Evolutionary conservation across 2,113 vertebrate species (phyloP).

Genomic region (Amphiprion percula): DNA sequence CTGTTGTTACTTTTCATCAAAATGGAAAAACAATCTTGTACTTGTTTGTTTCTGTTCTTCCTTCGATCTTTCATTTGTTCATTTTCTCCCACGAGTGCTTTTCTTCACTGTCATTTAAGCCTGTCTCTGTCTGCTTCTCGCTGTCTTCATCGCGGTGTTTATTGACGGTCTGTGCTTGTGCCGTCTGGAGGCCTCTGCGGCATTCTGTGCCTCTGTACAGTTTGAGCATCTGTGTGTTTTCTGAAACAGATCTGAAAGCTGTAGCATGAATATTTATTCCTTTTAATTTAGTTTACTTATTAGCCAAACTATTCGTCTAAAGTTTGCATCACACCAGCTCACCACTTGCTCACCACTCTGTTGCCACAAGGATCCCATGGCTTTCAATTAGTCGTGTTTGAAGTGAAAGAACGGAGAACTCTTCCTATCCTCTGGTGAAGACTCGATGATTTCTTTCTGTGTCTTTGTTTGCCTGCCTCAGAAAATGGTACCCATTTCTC

Average conservation of each 20-base stretch:
- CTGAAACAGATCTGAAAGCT: constrained; percentile 1
- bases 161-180: too few relatives aligned
- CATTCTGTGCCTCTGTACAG: not conserved
- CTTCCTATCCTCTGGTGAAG: constrained; percentile 23
- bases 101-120: not conserved
- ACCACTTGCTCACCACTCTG: constrained; percentile 9
- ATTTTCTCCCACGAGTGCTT: constrained; percentile 6
- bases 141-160: constrained; percentile 1
- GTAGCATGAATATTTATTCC: not conserved
- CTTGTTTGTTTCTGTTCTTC: constrained; percentile 31
- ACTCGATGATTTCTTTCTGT: constrained; percentile 1
- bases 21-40: constrained; percentile 9
- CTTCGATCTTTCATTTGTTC: constrained; percentile 17
- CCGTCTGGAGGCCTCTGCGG: not conserved
- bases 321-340: constrained; percentile 1
- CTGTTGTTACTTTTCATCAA: not conserved
- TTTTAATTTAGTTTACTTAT: constrained; percentile 6
- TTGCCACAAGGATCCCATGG: constrained; percentile 1
- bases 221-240: constrained; percentile 15
- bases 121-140: not conserved
- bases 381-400: constrained; percentile 40
- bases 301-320: not conserved
- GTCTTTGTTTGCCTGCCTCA: constrained; percentile 41
- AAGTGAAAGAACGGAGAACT: constrained; percentile 28
- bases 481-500: constrained; percentile 55